Base-by-base conservation (phyloP, 2,888 invertebrate genomes). In the Pachydiplax longipennis region DNA sequence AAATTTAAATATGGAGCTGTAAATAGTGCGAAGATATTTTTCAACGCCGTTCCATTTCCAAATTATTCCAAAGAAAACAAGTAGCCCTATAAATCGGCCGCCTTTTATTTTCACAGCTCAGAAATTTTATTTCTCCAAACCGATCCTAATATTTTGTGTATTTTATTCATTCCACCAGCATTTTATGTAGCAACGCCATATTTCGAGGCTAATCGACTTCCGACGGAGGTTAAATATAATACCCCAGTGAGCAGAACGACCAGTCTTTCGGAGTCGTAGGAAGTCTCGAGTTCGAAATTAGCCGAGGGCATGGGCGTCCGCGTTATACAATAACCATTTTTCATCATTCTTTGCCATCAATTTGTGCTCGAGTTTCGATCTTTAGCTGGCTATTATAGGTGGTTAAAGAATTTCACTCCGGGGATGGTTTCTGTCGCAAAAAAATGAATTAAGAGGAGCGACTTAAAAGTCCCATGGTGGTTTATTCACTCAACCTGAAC, bases 241-340 rank as follows among this genome's bases (percentile, higher is more conserved):
- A 37, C n/a, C 48, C 31, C 58, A 25, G 87, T 22, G 87, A 61
- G 87, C 13, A 61, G 61, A 35, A 61, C 61, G 87, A 87, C 87
- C 61, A 37, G 37, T 61, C 61, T 61, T 40, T 40, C 35, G n/a
- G 35, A 58, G 44, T 58, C 83, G 58, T 15, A 58, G 58, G 58
- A 61, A 87, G 87, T 87, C 87, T 37, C n/a, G 37, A 87, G 58
- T 87, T 87, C 87, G 87, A 87, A 31, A 37, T 48, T 87, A 22
- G 87, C 87, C 87, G 35, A 61, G 35, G 87, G 87, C 87, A 61
- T 87, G 87, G 87, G 87, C 87, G 87, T 87, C 61, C 65, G 37
- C 87, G 61, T 35, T 61, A n/a, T 65, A 61, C 65, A 35, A 58
- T 61, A n/a, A 37, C 61, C 87, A 87, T 87, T 48, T 87, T 58